These are phyloP conservation scores for Semaprochilodus insignis DNA, from an alignment of 2,797 vertebrate genomes.

Conservation along the genomic window DNA sequence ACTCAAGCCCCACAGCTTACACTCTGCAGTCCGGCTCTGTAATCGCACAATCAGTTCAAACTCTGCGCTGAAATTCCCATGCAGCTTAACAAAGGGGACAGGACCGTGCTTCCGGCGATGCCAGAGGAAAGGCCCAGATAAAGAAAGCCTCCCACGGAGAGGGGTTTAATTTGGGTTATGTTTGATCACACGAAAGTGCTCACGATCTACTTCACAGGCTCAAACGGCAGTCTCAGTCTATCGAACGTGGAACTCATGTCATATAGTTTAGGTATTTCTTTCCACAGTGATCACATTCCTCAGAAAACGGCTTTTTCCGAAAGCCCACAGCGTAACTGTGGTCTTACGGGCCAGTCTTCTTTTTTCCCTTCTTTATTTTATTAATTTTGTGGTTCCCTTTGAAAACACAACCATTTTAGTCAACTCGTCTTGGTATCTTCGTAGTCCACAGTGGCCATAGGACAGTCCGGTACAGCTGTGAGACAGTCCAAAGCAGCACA, in stretches of 20 bases:
- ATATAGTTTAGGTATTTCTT: not conserved
- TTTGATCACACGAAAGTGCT: not conserved
- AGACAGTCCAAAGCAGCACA: not conserved
- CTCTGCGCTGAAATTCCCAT: slow-evolving; percentile 1
- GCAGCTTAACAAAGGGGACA: not conserved
- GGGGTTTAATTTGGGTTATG: not conserved
- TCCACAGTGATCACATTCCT: not conserved
- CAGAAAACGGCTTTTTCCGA: not conserved
- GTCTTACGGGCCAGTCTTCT: not conserved
- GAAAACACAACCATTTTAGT: too few relatives aligned
- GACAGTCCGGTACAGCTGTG: not conserved
- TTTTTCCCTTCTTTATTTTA: not conserved
- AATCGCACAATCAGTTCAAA: slow-evolving; percentile 1
- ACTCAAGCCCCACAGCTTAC: not conserved
- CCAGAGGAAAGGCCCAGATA: slow-evolving; percentile 9
- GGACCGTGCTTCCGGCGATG: not conserved
- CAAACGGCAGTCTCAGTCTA: not conserved
- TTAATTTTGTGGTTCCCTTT: not conserved
- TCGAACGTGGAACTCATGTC: not conserved
- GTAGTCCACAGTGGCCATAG: not conserved
- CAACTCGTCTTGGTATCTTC: not conserved
- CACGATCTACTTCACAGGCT: not conserved
- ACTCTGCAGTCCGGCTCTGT: not conserved
- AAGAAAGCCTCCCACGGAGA: not conserved
- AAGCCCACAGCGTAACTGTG: not conserved